Evolutionary conservation across 2,888 invertebrate species (phyloP).

Genomic region (Chaetoderma sp.): DNA sequence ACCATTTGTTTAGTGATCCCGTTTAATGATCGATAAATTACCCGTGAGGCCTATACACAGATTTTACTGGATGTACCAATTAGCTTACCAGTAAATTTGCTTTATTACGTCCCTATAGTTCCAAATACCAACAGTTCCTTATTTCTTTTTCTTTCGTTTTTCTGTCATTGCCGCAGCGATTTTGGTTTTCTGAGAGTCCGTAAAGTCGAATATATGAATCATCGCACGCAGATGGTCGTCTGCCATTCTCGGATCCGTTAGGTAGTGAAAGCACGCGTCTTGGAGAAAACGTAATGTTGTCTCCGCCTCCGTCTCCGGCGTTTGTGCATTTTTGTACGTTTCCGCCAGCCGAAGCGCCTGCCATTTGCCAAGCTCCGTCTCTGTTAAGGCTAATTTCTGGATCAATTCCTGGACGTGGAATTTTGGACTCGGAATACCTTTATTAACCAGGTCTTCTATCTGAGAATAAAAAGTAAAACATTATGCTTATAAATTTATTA

Average conservation of each 20-base stretch:
- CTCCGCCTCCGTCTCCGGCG: conserved; percentile 58
- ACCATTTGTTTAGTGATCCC: too few species aligned
- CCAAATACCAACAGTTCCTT: too few species aligned
- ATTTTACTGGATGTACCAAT: too few species aligned
- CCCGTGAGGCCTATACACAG: too few species aligned
- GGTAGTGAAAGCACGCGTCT: conserved; percentile 62
- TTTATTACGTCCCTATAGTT: too few species aligned
- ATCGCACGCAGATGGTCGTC: conserved; percentile 59
- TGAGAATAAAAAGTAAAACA: conserved; percentile 29
- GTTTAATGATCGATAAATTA: too few species aligned
- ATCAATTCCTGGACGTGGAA: conserved; percentile 57
- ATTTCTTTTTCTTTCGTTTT: conserved; percentile 23
- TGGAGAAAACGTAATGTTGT: conserved; percentile 57
- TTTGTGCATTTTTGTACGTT: conserved; percentile 52
- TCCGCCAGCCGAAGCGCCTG: conserved; percentile 55
- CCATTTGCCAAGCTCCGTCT: conserved; percentile 63
- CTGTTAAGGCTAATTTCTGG: conserved; percentile 55
- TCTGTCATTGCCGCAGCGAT: conserved; percentile 43
- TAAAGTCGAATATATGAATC: conserved; percentile 59
- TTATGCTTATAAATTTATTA: too few species aligned
- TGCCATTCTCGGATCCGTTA: conserved; percentile 48
- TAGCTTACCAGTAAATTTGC: too few species aligned
- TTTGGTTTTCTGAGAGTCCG: conserved; percentile 53
- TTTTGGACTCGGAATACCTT: conserved; percentile 30
- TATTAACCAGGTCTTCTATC: conserved; percentile 53